Base-by-base conservation (phyloP, 2,113 vertebrate genomes). In the Zosterops lateralis region DNA sequence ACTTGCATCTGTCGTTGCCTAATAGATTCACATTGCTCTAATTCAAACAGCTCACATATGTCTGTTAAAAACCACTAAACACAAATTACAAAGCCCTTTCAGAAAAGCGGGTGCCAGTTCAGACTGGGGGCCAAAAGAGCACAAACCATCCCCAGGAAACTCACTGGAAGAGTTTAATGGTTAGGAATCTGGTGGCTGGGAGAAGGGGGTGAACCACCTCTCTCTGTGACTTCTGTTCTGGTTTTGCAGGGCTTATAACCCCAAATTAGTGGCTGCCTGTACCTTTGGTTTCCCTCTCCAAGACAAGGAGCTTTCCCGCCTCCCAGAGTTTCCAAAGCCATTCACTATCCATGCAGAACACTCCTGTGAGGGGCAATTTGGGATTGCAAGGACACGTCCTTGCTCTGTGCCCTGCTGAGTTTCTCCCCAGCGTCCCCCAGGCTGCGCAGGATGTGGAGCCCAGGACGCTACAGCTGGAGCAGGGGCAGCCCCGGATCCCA, bases 11-110 rank as follows among this genome's bases (percentile, higher is more conserved):
- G 94, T 83, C n/a, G 14, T 86, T 74, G 79, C 86, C 57, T 92
- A 92, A 95, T 95, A 97, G 95, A 96, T 58, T 95, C 82, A 89
- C 53, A 72, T 57, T 74, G 91, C 84, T 91, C 92, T 91, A 87
- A 96, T 96, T 84, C 92, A 78, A 83, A 85, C 9, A 29, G 61
- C 87, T 77, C 25, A 22, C 87, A 88, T 51, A 74, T 26, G 53
- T 88, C 85, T 71, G 91, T 89, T 93, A 66, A 92, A 94, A 91
- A 88, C 34, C 86, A 75, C 84, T 89, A 81, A 84, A 89, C 1
- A 2, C 44, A 70, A 92, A 89, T 83, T 15, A 57, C 36, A 67
- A 79, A 87, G 67, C 47, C 44, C 73, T 92, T 94, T 50, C 64
- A 65, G 83, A 64, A 75, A 91, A 92, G 42, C 1, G 1, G 18